A percentile compares a stretch with the other conserved stretches of the same genome.
Evolutionary conservation across 2,888 invertebrate species (phyloP).

Genomic region (Brenthis ino): DNA sequence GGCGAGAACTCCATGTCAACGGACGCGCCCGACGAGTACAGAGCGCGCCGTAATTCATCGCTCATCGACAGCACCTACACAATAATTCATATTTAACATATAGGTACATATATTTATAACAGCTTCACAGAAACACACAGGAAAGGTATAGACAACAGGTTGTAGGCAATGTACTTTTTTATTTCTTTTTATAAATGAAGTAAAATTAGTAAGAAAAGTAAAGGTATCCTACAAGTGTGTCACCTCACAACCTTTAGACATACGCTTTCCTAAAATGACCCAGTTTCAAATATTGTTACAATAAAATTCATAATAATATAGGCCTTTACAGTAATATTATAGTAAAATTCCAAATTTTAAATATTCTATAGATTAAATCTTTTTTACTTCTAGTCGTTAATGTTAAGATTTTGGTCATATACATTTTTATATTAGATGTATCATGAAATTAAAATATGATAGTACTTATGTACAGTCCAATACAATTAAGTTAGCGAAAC

Average conservation of each 20-base stretch:
- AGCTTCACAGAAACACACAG: constrained; percentile 1
- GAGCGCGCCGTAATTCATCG: constrained; percentile 93
- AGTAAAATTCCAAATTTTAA: neutral
- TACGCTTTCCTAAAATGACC: constrained; percentile 35
- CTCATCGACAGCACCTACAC: constrained; percentile 94
- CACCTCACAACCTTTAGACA: constrained; percentile 30
- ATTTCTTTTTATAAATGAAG: constrained; percentile 1
- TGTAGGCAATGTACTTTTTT: neutral
- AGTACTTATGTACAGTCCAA: too few relatives aligned
- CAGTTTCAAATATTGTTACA: constrained; percentile 30
- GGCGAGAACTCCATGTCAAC: constrained; percentile 93
- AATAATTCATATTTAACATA: constrained; percentile 1
- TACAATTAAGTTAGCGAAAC: constrained; percentile 8
- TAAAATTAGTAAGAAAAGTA: neutral
- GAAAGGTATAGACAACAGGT: neutral
- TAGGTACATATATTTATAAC: neutral
- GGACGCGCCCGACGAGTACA: constrained; percentile 89
- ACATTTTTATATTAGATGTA: too few relatives aligned
- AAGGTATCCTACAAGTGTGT: constrained; percentile 6
- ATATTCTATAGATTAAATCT: too few relatives aligned
- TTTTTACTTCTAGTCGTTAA: too few relatives aligned
- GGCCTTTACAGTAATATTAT: neutral
- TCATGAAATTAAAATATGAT: too few relatives aligned
- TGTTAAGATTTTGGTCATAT: too few relatives aligned
- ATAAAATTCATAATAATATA: neutral